Evolutionary conservation across 1,140 invertebrate genomes (phyloP), one percentile per base, ranked within the genome.

Genomic region (Sesamia nonagrioides): DNA sequence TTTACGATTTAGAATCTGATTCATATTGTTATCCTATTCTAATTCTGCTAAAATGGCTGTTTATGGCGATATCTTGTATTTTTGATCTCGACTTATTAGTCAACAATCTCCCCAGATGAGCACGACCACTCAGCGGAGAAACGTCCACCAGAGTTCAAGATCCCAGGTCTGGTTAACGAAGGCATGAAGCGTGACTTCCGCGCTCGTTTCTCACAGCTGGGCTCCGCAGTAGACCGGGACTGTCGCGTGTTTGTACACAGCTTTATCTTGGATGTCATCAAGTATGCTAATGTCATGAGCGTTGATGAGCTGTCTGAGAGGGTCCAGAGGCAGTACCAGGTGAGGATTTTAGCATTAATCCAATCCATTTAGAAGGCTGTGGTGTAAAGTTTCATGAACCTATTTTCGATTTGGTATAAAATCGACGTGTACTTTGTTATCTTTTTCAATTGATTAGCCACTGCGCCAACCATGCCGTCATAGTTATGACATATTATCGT

Each of bases 311-410:
- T 99, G 11, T 98, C 98, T 0, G 98, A 99, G 88, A 95, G 97
- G 21, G 97, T 98, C 37, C 98, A 99, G 93, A 97, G 98, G 87
- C 98, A 98, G 89, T 99, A 99, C 93, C 97, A 97, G 92, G 95
- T 96, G 56, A 75, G 69, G 9, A 13, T 45, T 9, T 5, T 15
- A 9, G 17, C 37, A 58, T 27, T 27, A 27, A 27, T 27, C 1
- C 27, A 27, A 27, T 27, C 27, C 27, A 27, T 27, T 3, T 27
- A 27, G 27, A 27, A 27, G 1, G 3, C 27, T 27, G 27, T 3
- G 27, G 27, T 27, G 27, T 27, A 1, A 27, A 27, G 3, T 27
- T 27, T 27, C 27, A 27, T 27, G 27, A 27, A 27, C 27, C 27
- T 27, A n/a, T n/a, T n/a, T n/a, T n/a, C n/a, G n/a, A n/a, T n/a